These are phyloP conservation scores for Cosmia trapezina DNA, from an alignment of 2,888 invertebrate genomes.

Conservation along the genomic window DNA sequence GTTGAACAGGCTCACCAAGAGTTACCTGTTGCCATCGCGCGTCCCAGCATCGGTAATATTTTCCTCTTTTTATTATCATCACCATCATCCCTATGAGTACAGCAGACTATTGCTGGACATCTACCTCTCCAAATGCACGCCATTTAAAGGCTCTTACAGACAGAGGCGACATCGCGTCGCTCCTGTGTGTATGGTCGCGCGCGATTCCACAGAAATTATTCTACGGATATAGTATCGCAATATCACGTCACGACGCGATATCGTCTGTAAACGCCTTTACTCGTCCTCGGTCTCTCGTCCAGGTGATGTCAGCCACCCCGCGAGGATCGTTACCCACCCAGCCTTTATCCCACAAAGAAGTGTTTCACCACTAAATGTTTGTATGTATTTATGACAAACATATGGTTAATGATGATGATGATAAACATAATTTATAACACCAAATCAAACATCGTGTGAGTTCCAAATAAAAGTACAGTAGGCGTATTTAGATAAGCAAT, in stretches of 20 bases:
- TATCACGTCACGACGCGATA: no score
- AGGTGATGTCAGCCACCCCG: not conserved
- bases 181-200: no score
- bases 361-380: not conserved
- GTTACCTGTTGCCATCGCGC: constrained; percentile 95
- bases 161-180: no score
- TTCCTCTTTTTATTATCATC: constrained; percentile 35
- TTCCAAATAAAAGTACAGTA: not conserved
- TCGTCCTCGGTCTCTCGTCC: not conserved
- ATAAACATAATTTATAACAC: no score
- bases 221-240: no score
- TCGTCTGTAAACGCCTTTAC: no score
- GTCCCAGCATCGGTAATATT: constrained; percentile 97
- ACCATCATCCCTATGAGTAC: not conserved
- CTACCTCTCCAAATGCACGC: not conserved
- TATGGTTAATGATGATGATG: no score
- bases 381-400: not conserved
- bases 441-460: not conserved
- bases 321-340: not conserved
- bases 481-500: not conserved
- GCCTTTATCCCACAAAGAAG: no score
- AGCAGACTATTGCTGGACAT: not conserved
- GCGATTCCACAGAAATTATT: no score
- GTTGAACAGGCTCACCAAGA: constrained; percentile 94
- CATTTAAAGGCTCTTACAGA: no score